These are phyloP conservation scores for Orchesellides sinensis DNA, from an alignment of 2,888 invertebrate genomes.

Conservation along the genomic window DNA sequence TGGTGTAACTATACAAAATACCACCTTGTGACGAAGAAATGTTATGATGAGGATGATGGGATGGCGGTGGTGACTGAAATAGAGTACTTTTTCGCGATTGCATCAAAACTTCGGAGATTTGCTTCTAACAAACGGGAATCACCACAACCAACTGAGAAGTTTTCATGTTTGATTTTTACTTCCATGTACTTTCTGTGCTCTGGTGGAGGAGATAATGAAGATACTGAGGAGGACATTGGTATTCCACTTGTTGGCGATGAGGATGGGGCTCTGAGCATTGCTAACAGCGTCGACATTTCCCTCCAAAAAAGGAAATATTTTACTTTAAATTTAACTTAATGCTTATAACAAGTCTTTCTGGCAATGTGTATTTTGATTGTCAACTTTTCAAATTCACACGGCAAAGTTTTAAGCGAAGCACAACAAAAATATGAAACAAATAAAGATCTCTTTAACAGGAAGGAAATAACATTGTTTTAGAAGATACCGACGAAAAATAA, in stretches of 20 bases:
- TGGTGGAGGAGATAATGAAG: conserved; percentile 12
- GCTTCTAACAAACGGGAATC: conserved; percentile 56
- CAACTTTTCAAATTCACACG: not conserved
- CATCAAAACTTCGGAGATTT: conserved; percentile 63
- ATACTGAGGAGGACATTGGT: not conserved
- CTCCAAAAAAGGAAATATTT: not conserved
- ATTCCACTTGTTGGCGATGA: not conserved
- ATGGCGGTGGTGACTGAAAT: not conserved
- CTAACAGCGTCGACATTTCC: conserved; percentile 53
- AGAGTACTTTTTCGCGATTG: conserved; percentile 58
- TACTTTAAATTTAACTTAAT: too few species aligned
- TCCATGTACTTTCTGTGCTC: conserved; percentile 65
- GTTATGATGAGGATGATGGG: conserved; percentile 15
- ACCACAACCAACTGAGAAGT: conserved; percentile 63
- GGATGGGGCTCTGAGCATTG: conserved; percentile 47
- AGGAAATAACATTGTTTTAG: not conserved
- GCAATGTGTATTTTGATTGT: not conserved
- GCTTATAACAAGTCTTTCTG: too few species aligned
- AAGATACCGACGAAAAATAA: not conserved
- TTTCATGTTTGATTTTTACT: conserved; percentile 67
- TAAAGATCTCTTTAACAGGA: not conserved
- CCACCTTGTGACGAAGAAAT: too few species aligned
- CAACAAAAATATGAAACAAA: not conserved
- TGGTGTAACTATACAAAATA: conserved; percentile 44
- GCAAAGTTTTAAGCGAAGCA: not conserved